Evolutionary conservation across 2,113 vertebrate species (phyloP).

Genomic region (Glareola pratincola): DNA sequence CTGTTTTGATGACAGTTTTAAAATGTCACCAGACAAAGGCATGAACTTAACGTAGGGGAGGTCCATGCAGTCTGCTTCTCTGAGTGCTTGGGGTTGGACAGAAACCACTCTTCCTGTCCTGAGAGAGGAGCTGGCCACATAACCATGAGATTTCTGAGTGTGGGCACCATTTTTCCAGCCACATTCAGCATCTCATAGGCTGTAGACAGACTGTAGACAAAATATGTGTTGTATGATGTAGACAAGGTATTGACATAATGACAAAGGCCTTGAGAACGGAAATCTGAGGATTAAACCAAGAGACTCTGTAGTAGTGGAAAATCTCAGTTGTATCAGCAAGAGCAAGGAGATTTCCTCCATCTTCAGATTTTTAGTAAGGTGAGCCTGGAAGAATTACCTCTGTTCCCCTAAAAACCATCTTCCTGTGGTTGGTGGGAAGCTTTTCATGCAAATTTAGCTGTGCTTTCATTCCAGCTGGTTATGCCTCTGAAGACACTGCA

Average conservation of each 20-base stretch:
- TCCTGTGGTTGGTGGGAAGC: background rate
- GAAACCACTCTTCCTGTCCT: background rate
- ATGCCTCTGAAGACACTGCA: background rate
- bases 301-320: background rate
- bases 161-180: background rate
- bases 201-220: background rate
- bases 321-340: background rate
- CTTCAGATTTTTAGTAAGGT: background rate
- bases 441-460: background rate
- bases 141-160: background rate
- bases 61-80: background rate
- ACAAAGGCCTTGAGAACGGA: background rate
- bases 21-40: background rate
- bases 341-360: background rate
- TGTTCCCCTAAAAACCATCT: background rate
- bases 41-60: background rate
- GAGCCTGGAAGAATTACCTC: background rate
- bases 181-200: background rate
- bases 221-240: fast-evolving
- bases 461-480: background rate
- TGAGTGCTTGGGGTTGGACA: fast-evolving
- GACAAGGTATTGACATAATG: fast-evolving
- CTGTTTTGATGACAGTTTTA: background rate
- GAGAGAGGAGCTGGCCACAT: background rate
- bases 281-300: background rate